Evolutionary conservation across 1,140 invertebrate species (phyloP).

Genomic region (Pseudomyrmex concolor): DNA sequence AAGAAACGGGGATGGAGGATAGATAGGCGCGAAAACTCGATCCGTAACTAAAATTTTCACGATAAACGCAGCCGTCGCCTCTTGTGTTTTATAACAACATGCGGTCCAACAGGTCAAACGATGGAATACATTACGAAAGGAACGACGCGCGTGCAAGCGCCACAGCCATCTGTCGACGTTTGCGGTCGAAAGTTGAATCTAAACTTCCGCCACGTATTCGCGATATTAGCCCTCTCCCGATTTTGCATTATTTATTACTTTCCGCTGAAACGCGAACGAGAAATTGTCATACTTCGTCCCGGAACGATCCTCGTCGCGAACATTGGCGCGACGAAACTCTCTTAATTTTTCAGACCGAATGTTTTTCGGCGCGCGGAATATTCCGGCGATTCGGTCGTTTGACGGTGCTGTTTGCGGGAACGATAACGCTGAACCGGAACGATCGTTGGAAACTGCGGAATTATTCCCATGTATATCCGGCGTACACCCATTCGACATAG

Average conservation of each 20-base stretch:
- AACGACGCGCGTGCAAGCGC: conserved; percentile 55
- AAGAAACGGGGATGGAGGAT: no score
- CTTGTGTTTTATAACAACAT: conserved; percentile 73
- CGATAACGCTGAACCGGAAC: not conserved
- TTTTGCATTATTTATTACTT: conserved; percentile 50
- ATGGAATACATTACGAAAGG: conserved; percentile 78
- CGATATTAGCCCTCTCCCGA: conserved; percentile 29
- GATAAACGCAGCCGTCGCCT: conserved; percentile 74
- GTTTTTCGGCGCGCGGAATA: not conserved
- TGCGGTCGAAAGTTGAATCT: conserved; percentile 36
- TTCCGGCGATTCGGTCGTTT: conserved; percentile 2
- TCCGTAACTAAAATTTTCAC: conserved; percentile 64
- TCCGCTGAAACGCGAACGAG: not conserved
- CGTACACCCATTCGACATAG: not conserved
- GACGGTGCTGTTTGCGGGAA: not conserved
- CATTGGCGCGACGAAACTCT: not conserved
- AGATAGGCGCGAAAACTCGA: conserved; percentile 13
- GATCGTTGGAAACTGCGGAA: conserved; percentile 21
- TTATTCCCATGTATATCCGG: conserved; percentile 9
- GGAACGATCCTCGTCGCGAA: not conserved
- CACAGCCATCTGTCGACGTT: conserved; percentile 68
- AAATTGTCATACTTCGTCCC: not conserved
- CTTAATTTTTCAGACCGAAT: conserved; percentile 4
- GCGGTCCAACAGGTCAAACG: conserved; percentile 76
- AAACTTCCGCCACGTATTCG: conserved; percentile 28